Conservation (phyloP, 2,113 vertebrate species). For the Echinops telfairi region DNA sequence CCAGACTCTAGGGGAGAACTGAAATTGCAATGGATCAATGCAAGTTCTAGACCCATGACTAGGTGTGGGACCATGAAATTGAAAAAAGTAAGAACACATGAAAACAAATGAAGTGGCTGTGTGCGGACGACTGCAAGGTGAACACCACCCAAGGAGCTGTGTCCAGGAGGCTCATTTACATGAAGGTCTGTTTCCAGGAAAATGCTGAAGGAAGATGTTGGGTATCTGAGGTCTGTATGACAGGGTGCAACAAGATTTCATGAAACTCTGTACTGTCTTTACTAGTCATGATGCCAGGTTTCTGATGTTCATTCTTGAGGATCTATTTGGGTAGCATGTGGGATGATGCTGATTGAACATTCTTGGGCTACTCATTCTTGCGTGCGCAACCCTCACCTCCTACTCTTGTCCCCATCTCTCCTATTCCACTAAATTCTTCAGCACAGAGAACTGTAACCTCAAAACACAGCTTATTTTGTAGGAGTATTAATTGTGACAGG, state of each 20-base stretch:
- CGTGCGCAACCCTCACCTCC: neutral
- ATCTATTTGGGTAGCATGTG: neutral
- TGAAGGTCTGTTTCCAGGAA: neutral
- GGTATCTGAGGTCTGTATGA: neutral
- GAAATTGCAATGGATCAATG: neutral
- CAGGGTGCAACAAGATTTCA: neutral
- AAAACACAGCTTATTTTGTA: neutral
- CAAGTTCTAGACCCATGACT: neutral
- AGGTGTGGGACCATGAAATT: neutral
- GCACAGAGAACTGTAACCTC: neutral
- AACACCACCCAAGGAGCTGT: rapidly evolving
- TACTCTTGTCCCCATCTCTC: too few relatives aligned
- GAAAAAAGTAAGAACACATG: neutral
- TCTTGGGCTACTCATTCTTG: neutral
- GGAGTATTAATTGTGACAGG: neutral
- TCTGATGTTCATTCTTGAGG: neutral
- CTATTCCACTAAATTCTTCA: neutral
- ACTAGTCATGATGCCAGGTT: neutral
- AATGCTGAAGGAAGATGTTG: rapidly evolving
- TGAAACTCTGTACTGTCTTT: neutral
- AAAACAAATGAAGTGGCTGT: neutral
- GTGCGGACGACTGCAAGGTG: rapidly evolving
- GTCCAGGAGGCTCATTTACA: neutral
- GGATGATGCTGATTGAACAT: neutral
- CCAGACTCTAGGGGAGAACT: neutral